Evolutionary conservation across 2,113 vertebrate genomes (phyloP).

Genomic region (Catharus minimus): DNA sequence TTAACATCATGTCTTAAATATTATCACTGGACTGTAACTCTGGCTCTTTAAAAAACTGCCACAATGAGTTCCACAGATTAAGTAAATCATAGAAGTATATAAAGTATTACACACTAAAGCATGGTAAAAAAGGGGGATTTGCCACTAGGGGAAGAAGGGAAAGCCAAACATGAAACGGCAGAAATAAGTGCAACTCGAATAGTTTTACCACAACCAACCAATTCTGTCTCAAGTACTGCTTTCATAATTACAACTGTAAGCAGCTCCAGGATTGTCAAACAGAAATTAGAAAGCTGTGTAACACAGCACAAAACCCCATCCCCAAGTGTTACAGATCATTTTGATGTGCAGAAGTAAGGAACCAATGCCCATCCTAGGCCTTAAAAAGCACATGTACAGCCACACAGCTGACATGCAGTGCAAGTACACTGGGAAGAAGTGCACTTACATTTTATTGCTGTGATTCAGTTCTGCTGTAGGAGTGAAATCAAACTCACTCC

Average conservation of each 20-base stretch:
- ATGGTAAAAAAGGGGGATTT: background rate
- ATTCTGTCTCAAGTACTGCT: background rate
- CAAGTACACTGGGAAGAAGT: background rate
- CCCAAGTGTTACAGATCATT: background rate
- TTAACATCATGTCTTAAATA: background rate
- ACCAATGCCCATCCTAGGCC: background rate
- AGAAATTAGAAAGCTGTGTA: background rate
- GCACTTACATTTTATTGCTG: background rate
- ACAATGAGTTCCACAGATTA: background rate
- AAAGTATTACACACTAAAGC: background rate
- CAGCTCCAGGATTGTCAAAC: background rate
- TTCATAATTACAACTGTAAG: background rate
- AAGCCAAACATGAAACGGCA: background rate
- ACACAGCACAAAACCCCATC: background rate
- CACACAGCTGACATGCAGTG: fast-evolving
- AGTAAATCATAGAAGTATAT: background rate
- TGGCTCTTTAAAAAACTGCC: background rate
- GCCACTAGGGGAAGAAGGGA: background rate
- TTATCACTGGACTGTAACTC: background rate
- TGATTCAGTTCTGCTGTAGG: background rate
- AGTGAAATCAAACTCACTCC: background rate
- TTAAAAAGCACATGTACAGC: background rate
- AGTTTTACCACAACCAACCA: background rate
- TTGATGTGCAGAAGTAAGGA: background rate
- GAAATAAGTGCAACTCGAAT: background rate